A percentile compares a stretch with the other conserved stretches of the same genome.
Conservation (phyloP, 1,140 invertebrate species). For the Calephelis virginiensis region DNA sequence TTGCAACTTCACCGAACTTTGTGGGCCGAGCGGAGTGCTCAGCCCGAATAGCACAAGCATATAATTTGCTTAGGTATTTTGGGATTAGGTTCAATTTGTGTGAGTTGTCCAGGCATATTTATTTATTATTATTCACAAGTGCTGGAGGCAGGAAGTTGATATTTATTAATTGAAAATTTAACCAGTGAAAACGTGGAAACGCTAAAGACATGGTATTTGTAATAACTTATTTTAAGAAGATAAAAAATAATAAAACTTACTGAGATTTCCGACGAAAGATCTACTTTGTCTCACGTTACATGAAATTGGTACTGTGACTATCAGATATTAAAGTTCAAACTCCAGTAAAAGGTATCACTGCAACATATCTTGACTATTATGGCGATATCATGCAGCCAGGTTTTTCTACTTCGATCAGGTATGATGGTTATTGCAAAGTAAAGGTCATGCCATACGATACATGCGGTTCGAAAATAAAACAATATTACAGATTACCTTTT, state of each 20-base stretch:
- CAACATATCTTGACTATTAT: constrained; percentile 15
- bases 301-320: background rate
- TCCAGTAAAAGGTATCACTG: background rate
- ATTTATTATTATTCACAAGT: too few relatives aligned
- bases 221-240: background rate
- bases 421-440: constrained; percentile 16
- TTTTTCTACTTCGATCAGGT: constrained; percentile 9
- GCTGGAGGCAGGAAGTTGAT: too few relatives aligned
- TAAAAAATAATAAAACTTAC: background rate
- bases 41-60: too few relatives aligned
- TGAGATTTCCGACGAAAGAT: constrained; percentile 3
- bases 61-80: too few relatives aligned
- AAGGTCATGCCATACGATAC: background rate
- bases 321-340: constrained; percentile 10
- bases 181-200: too few relatives aligned
- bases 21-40: too few relatives aligned
- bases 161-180: too few relatives aligned
- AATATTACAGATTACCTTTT: too few relatives aligned
- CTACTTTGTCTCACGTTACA: background rate
- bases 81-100: too few relatives aligned
- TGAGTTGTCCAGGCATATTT: too few relatives aligned
- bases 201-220: too few relatives aligned
- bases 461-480: background rate
- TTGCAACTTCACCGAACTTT: too few relatives aligned
- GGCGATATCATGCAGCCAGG: constrained; percentile 6